Evolutionary conservation across 2,797 vertebrate genomes (phyloP).

Genomic region (Todus mexicanus): DNA sequence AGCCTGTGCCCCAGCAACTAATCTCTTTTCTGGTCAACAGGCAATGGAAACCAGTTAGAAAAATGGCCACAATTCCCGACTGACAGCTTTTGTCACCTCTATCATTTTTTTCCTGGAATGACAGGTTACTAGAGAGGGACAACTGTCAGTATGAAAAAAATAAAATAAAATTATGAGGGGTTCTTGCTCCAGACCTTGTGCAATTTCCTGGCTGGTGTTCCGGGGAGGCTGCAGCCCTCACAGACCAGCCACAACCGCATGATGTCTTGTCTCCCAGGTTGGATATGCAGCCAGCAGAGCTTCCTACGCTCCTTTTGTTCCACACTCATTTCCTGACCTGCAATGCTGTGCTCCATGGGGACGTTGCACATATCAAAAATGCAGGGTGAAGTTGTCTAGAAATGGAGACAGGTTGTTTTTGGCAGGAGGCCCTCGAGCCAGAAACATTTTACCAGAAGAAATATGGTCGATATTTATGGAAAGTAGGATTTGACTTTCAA

Average conservation of each 20-base stretch:
- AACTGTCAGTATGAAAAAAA: not conserved
- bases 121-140: conserved; percentile 1
- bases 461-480: conserved; percentile 64
- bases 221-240: not conserved
- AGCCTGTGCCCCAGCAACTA: not conserved
- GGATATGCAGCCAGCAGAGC: not conserved
- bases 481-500: conserved; percentile 59
- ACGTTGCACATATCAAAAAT: conserved; percentile 15
- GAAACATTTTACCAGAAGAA: conserved; percentile 65
- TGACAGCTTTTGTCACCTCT: not conserved
- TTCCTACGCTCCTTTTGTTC: conserved; percentile 44
- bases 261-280: not conserved
- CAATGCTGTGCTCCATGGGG: not conserved
- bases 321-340: conserved; percentile 43
- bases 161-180: not conserved
- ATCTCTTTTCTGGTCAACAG: not conserved
- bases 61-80: not conserved
- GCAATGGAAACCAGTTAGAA: not conserved
- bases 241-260: not conserved
- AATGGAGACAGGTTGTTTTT: conserved; percentile 65
- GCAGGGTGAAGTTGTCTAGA: conserved; percentile 58
- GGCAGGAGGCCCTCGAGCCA: conserved; percentile 56
- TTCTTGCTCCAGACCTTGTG: not conserved
- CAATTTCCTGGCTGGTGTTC: conserved; percentile 25
- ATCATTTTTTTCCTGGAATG: not conserved